Conservation (phyloP, 2,113 vertebrate species). For the Nothobranchius kuhntae region DNA sequence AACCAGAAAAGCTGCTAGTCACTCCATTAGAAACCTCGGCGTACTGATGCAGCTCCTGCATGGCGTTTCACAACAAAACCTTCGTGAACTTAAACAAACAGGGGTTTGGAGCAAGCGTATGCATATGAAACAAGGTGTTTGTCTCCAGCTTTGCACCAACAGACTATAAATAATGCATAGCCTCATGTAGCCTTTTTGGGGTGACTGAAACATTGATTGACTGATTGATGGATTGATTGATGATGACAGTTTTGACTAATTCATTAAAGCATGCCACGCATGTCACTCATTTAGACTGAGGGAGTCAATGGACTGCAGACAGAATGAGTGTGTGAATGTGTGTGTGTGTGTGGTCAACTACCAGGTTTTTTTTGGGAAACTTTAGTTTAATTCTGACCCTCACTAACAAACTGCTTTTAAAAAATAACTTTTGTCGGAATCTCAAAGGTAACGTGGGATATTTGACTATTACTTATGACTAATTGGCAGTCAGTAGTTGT, state of each 20-base stretch:
- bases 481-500: no score
- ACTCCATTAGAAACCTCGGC: constrained; percentile 24
- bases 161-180: constrained; percentile 70
- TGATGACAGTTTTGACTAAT: constrained; percentile 76
- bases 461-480: no score
- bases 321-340: neutral
- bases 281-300: constrained; percentile 59
- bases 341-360: neutral
- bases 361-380: neutral
- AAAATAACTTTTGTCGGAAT: no score
- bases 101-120: constrained; percentile 44
- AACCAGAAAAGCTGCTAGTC: constrained; percentile 18
- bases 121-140: constrained; percentile 65
- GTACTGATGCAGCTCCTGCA: constrained; percentile 22
- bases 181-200: constrained; percentile 30
- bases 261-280: constrained; percentile 66
- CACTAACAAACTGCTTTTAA: no score
- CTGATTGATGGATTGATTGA: constrained; percentile 71
- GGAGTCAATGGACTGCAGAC: constrained; percentile 27
- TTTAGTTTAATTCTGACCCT: no score
- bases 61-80: constrained; percentile 32
- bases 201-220: constrained; percentile 71
- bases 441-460: no score
- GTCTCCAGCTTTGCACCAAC: constrained; percentile 36
- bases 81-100: constrained; percentile 37